Conservation (phyloP, 2,888 invertebrate species). For the Eilema depressum region DNA sequence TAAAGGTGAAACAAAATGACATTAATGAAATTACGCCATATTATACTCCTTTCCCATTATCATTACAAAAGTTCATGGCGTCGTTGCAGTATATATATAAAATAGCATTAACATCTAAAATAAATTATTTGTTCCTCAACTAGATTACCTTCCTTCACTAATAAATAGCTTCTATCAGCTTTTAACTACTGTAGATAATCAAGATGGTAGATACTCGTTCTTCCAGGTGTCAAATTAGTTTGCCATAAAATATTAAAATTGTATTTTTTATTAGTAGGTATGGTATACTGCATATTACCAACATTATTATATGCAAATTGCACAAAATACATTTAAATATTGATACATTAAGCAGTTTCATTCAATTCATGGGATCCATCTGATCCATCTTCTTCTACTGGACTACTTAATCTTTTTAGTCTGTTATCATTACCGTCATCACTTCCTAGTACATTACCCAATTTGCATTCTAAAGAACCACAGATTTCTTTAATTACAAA, state of each 20-base stretch:
- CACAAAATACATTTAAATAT: not conserved
- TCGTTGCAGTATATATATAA: not conserved
- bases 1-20: not conserved
- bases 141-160: slow-evolving; percentile 20
- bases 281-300: not conserved
- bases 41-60: not conserved
- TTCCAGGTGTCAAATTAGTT: not conserved
- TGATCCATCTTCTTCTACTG: not conserved
- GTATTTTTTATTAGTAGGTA: not conserved
- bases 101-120: slow-evolving; percentile 25
- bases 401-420: slow-evolving; percentile 9
- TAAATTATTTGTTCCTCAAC: slow-evolving; percentile 36
- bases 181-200: not conserved
- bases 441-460: not conserved
- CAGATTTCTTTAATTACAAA: slow-evolving; percentile 90
- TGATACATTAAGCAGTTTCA: not conserved
- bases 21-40: slow-evolving; percentile 3
- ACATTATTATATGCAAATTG: not conserved
- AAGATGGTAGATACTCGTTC: too few relatives aligned
- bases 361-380: not conserved
- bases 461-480: not conserved
- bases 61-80: not conserved
- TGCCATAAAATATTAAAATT: not conserved
- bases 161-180: slow-evolving; percentile 49
- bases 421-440: not conserved